Evolutionary conservation across 2,888 invertebrate genomes (phyloP).

Genomic region (Limnephilus lunatus): DNA sequence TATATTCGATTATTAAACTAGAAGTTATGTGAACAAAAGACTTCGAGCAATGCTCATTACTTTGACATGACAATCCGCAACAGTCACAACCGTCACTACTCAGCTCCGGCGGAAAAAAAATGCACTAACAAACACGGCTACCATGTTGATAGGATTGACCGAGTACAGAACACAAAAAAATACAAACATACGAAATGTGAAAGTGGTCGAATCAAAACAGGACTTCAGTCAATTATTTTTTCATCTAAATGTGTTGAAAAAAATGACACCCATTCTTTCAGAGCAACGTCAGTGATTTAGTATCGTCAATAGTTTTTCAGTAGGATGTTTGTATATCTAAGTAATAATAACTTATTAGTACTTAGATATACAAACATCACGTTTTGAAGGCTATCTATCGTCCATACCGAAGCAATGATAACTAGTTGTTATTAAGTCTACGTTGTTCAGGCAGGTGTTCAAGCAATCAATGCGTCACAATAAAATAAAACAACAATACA

Average conservation of each 20-base stretch:
- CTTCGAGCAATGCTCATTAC: too few species aligned
- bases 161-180: too few species aligned
- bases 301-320: neutral
- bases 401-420: neutral
- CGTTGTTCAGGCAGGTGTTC: neutral
- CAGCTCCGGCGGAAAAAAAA: too few species aligned
- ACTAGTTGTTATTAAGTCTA: neutral
- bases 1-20: neutral
- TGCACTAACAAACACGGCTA: too few species aligned
- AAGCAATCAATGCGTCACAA: neutral
- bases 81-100: too few species aligned
- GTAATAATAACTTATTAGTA: neutral
- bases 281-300: neutral
- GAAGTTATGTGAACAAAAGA: too few species aligned
- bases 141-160: too few species aligned
- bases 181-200: neutral
- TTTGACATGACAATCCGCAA: too few species aligned
- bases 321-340: too few species aligned
- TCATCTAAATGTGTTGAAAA: neutral
- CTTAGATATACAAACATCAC: neutral
- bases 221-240: too few species aligned
- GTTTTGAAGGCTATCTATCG: neutral
- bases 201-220: too few species aligned
- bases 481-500: neutral
- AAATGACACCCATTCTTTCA: neutral